These are phyloP conservation scores for Passer domesticus DNA, from an alignment of 2,113 vertebrate species.

Conservation along the genomic window DNA sequence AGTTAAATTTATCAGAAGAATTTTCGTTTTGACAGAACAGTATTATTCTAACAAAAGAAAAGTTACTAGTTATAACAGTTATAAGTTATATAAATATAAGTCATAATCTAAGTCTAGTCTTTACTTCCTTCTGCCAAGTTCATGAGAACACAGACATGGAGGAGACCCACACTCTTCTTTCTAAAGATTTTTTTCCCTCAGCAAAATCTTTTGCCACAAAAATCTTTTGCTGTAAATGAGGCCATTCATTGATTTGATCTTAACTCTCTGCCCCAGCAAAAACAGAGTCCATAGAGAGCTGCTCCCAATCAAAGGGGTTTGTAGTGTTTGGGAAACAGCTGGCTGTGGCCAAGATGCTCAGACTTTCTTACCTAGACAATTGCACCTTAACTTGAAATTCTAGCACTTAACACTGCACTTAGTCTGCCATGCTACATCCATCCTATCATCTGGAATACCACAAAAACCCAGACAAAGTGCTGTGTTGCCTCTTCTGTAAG, in stretches of 20 bases:
- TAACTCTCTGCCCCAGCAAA: not conserved
- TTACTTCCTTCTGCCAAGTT: not conserved
- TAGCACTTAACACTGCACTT: not conserved
- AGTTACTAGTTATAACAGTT: not conserved
- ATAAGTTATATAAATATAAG: not conserved
- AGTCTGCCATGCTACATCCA: not conserved
- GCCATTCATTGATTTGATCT: not conserved
- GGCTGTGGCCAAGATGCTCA: not conserved
- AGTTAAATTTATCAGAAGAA: not conserved
- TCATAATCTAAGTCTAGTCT: not conserved
- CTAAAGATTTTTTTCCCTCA: not conserved
- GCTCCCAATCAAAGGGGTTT: not conserved
- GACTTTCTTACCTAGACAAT: not conserved
- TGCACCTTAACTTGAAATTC: not conserved
- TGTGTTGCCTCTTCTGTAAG: not conserved
- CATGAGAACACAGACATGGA: not conserved
- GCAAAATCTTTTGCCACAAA: not conserved
- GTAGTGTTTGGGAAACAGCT: not conserved
- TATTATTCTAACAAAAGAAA: not conserved
- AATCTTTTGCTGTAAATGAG: not conserved
- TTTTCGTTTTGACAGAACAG: not conserved
- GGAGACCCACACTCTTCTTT: not conserved
- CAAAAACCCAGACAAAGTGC: not conserved
- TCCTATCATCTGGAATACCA: not conserved
- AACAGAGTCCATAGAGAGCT: rapidly evolving